A percentile compares a stretch with the other conserved stretches of the same genome.
These are phyloP conservation scores for Allygus modestus DNA, from an alignment of 2,888 invertebrate genomes.

Conservation along the genomic window DNA sequence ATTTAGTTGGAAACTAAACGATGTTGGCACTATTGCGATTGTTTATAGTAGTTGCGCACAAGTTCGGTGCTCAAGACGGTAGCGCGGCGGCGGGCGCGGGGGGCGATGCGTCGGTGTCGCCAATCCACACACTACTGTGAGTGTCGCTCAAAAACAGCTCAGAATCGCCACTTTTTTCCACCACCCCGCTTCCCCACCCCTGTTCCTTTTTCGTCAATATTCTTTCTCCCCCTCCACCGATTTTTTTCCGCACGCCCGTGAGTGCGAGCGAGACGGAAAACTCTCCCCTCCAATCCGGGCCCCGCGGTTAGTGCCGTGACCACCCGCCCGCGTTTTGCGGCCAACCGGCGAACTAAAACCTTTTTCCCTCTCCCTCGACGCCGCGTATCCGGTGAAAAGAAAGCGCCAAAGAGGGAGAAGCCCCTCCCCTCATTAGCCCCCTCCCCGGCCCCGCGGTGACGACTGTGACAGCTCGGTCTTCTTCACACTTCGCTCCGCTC, in stretches of 20 bases:
- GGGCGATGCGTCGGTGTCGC: conserved; percentile 59
- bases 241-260: conserved; percentile 64
- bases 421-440: conserved; percentile 65
- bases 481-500: conserved; percentile 33
- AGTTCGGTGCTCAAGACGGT: conserved; percentile 36
- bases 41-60: conserved; percentile 47
- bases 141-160: conserved; percentile 65
- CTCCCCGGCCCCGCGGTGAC: conserved; percentile 31
- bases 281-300: conserved; percentile 70
- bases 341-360: conserved; percentile 71
- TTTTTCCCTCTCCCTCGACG: conserved; percentile 67
- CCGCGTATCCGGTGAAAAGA: conserved; percentile 65
- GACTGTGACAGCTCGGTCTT: conserved; percentile 40
- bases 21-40: conserved; percentile 51
- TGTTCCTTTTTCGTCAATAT: conserved; percentile 66
- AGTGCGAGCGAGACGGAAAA: conserved; percentile 70
- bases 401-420: conserved; percentile 65
- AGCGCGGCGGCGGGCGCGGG: conserved; percentile 22
- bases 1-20: conserved; percentile 14
- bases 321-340: conserved; percentile 71
- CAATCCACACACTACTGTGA: conserved; percentile 64
- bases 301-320: conserved; percentile 70
- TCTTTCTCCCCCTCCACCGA: conserved; percentile 65
- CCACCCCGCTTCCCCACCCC: conserved; percentile 62
- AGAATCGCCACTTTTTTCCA: conserved; percentile 64